A percentile compares a stretch with the other conserved stretches of the same genome.
Evolutionary conservation across 2,113 vertebrate species (phyloP).

Genomic region (Aplodontia rufa): DNA sequence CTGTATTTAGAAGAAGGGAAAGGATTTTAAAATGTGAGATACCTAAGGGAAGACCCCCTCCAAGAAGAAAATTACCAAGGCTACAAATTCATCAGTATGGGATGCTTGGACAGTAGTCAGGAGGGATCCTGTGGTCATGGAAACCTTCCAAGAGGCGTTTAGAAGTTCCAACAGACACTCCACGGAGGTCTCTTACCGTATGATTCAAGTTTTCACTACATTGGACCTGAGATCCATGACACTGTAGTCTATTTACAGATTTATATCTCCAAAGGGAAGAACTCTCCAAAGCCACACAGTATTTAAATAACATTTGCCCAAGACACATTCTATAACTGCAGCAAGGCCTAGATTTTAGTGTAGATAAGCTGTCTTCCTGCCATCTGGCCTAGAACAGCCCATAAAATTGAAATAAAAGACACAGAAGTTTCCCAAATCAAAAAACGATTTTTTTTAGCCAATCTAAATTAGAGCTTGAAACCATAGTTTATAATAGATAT

Average conservation of each 20-base stretch:
- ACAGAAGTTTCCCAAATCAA: slow-evolving; percentile 18
- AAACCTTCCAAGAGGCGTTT: neutral
- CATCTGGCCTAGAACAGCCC: slow-evolving; percentile 5
- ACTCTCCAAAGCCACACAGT: neutral
- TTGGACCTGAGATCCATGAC: neutral
- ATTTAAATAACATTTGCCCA: neutral
- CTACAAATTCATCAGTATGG: neutral
- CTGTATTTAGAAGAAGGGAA: neutral
- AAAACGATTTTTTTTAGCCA: slow-evolving; percentile 2
- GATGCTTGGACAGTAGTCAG: neutral
- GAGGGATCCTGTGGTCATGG: too few species aligned
- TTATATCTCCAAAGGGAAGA: neutral
- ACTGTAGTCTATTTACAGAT: rapidly evolving
- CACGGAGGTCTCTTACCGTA: neutral
- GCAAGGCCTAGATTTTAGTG: neutral
- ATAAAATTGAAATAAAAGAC: slow-evolving; percentile 63
- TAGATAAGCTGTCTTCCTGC: neutral
- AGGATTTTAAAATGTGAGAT: neutral
- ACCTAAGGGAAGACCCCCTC: neutral
- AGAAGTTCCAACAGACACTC: neutral
- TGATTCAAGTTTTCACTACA: neutral
- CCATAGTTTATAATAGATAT: neutral
- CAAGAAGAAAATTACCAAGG: neutral
- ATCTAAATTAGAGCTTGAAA: slow-evolving; percentile 3
- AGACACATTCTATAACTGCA: neutral